Conservation (phyloP, 1,140 invertebrate species). For the Chlorops oryzae region DNA sequence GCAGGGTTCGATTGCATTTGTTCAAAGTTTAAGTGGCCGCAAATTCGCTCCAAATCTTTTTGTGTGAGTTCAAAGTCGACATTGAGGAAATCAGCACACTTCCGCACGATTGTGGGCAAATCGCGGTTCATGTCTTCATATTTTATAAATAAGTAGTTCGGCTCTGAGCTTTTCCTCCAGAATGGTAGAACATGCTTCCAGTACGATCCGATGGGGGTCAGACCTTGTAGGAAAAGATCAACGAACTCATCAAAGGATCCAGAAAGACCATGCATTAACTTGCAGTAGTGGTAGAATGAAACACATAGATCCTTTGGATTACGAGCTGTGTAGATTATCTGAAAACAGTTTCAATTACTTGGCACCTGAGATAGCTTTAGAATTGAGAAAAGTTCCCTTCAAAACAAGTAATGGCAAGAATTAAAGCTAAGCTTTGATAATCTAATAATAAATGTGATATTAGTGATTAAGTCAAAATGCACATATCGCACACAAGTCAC, state of each 20-base stretch:
- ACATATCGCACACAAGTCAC: too few relatives aligned
- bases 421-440: neutral
- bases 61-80: slow-evolving; percentile 57
- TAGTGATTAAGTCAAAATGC: neutral
- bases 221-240: slow-evolving; percentile 66
- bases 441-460: neutral
- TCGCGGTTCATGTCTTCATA: slow-evolving; percentile 83
- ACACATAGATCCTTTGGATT: slow-evolving; percentile 93
- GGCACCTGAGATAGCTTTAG: too few relatives aligned
- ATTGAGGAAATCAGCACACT: slow-evolving; percentile 67
- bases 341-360: too few relatives aligned
- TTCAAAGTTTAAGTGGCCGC: slow-evolving; percentile 70
- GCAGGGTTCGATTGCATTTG: slow-evolving; percentile 77
- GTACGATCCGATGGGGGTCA: slow-evolving; percentile 61
- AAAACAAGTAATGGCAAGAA: too few relatives aligned
- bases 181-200: slow-evolving; percentile 66
- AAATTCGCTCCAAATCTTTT: slow-evolving; percentile 59
- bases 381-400: too few relatives aligned
- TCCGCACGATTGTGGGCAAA: slow-evolving; percentile 56
- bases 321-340: slow-evolving; percentile 84
- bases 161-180: slow-evolving; percentile 66
- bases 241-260: slow-evolving; percentile 76
- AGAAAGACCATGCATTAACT: slow-evolving; percentile 62
- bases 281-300: slow-evolving; percentile 83
- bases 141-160: slow-evolving; percentile 73